Evolutionary conservation across 1,140 invertebrate species (phyloP), one percentile per base, ranked within the genome.

Genomic region (Nephotettix cincticeps): DNA sequence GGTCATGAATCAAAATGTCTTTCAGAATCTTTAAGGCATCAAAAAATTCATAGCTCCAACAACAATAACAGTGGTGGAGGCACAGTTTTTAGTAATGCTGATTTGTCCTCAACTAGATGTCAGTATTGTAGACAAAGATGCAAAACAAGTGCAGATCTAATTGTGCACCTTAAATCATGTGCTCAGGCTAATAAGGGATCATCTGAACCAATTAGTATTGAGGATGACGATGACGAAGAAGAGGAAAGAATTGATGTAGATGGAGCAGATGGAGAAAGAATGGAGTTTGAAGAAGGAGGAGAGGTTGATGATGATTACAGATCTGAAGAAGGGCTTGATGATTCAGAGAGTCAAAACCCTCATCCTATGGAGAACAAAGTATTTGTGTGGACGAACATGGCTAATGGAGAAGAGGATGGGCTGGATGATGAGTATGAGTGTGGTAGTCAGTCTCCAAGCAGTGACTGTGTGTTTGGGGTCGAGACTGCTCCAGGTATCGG

Each of bases 81-180:
- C 21, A 78, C 81, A 28, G 17, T 74, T 76, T 81, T 72, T 32
- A 65, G 56, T 47, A 72, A 72, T 25, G 75, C 79, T 13, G 81
- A 82, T 63, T 80, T 83, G 32, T 83, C 80, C 21, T 80, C 91
- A 11, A 89, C 89, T n/a, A 84, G 93, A 61, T 95, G 93, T 79
- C 91, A 93, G 78, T 89, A 91, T 76, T 95, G 93, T 78, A 86
- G 92, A 68, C 91, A 92, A 77, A 85, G 91, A 71, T 95, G 93
- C 78, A 94, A 94, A 80, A 91, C 89, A 17, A 91, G 90, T 58
- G 84, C 86, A 1, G 92, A 93, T 82, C 84, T 95, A 13, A 82
- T 89, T 66, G 81, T 86, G 68, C 93, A 95, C 77, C 81, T 93
- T 76, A 86, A 89, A 79, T 86, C 85, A 19, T 94, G 92, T 78